Conservation (phyloP, 2,797 vertebrate genomes). For the Poliocrania exsul region DNA sequence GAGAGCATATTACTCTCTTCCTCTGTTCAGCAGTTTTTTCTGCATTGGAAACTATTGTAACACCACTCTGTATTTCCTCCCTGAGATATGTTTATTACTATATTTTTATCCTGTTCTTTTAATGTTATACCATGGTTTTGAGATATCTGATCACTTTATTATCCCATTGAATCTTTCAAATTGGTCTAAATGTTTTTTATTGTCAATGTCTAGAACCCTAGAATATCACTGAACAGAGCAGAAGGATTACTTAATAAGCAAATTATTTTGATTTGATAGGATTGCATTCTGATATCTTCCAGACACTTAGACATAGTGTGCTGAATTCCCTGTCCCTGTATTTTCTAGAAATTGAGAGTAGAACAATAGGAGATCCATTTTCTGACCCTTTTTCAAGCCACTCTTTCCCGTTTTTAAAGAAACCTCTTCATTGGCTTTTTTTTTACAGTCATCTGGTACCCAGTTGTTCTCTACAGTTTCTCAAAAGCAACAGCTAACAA, state of each 20-base stretch:
- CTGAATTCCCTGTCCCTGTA: not conserved
- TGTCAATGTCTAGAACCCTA: not conserved
- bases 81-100: not conserved
- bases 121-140: not conserved
- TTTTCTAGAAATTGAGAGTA: not conserved
- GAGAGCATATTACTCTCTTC: not conserved
- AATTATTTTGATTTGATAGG: not conserved
- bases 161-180: not conserved
- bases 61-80: not conserved
- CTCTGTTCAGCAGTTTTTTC: not conserved
- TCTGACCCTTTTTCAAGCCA: not conserved
- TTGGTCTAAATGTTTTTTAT: not conserved
- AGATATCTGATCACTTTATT: not conserved
- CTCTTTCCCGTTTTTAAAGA: not conserved
- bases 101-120: not conserved
- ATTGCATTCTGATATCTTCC: not conserved
- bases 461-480: not conserved
- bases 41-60: not conserved
- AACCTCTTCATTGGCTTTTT: not conserved
- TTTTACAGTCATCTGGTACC: not conserved
- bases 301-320: not conserved
- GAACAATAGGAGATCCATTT: not conserved
- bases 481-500: not conserved
- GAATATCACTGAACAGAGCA: not conserved
- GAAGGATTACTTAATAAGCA: not conserved